Evolutionary conservation across 2,797 vertebrate genomes (phyloP).

Genomic region (Sphenopsis melanotis): DNA sequence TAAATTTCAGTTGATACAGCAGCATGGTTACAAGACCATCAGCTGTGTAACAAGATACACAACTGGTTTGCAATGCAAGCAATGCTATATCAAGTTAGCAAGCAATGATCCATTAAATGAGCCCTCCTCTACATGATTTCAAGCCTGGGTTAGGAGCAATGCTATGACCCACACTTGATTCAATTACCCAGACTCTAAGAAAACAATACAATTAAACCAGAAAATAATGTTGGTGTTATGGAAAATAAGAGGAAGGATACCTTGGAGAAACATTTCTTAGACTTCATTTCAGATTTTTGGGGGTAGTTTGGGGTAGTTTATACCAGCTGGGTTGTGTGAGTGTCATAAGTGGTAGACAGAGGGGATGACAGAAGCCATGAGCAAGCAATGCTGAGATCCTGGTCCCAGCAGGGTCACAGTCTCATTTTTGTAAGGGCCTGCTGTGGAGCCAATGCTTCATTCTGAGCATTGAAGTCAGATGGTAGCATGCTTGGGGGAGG

Average conservation of each 20-base stretch:
- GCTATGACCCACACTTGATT: background rate
- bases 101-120: constrained; percentile 17
- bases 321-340: too few relatives aligned
- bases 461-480: background rate
- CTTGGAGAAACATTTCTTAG: background rate
- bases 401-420: background rate
- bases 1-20: constrained; percentile 27
- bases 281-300: background rate
- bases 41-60: constrained; percentile 6
- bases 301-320: background rate
- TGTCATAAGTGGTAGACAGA: background rate
- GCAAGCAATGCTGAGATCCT: background rate
- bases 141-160: background rate
- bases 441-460: background rate
- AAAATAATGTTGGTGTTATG: background rate
- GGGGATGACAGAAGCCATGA: background rate
- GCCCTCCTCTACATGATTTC: background rate
- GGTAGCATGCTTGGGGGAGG: rapidly evolving
- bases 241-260: background rate
- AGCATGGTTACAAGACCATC: constrained; percentile 15
- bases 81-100: background rate
- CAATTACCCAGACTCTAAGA: background rate
- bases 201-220: background rate
- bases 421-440: background rate
- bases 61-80: constrained; percentile 5